Percentiles rank a stretch among this genome's conserved stretches.
Evolutionary conservation across 2,113 vertebrate species (phyloP).

Genomic region (Echinops telfairi): DNA sequence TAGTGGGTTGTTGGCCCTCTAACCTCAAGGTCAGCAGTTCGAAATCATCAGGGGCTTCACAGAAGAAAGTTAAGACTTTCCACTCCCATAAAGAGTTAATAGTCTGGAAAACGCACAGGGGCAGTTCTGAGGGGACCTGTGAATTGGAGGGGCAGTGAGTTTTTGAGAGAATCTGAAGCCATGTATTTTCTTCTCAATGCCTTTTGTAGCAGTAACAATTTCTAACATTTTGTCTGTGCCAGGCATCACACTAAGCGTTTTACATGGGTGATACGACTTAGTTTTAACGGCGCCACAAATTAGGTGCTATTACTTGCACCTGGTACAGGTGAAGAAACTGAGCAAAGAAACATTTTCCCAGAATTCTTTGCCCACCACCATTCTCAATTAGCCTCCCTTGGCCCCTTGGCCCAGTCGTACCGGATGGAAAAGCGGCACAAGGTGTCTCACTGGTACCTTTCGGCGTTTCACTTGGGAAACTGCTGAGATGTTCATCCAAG

Average conservation of each 20-base stretch:
- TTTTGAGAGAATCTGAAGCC: background rate
- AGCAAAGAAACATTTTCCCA: constrained; percentile 2
- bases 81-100: no score
- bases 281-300: background rate
- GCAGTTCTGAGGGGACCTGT: no score
- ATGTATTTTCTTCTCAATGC: background rate
- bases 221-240: background rate
- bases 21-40: no score
- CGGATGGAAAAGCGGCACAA: constrained; percentile 41
- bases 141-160: no score
- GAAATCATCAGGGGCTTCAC: no score
- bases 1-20: no score
- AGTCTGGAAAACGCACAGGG: no score
- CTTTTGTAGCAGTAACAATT: background rate
- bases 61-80: no score
- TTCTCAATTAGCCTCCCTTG: background rate
- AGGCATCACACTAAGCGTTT: background rate
- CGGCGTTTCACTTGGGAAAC: constrained; percentile 68
- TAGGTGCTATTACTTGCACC: no score
- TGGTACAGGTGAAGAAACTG: background rate
- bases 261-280: background rate
- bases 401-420: background rate
- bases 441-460: constrained; percentile 44
- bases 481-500: constrained; percentile 72
- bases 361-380: background rate